Evolutionary conservation across 2,113 vertebrate genomes (phyloP).

Genomic region (Rousettus leschenaultii): DNA sequence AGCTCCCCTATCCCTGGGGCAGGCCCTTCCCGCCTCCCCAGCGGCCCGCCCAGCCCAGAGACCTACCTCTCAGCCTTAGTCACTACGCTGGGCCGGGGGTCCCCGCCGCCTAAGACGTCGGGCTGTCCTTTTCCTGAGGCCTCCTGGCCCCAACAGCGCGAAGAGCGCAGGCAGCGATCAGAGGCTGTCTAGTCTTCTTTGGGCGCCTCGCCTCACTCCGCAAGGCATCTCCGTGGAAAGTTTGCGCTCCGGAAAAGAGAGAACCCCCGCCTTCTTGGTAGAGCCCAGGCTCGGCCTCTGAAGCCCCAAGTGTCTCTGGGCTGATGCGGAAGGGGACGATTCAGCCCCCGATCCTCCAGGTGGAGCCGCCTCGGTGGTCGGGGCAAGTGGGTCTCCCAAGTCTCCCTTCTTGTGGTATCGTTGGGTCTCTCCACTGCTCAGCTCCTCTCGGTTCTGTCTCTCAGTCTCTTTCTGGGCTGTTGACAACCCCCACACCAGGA

Average conservation of each 20-base stretch:
- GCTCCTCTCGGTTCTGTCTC: slow-evolving; percentile 17
- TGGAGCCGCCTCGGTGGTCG: not conserved
- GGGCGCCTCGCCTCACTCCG: not conserved
- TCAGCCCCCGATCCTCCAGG: not conserved
- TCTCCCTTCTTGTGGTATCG: slow-evolving; percentile 46
- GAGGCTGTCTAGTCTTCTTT: not conserved
- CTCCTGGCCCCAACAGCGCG: not conserved
- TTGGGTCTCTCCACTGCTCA: not conserved
- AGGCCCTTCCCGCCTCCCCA: slow-evolving; percentile 15
- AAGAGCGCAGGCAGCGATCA: slow-evolving; percentile 7
- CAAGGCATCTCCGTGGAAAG: slow-evolving; percentile 66
- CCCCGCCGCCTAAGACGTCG: slow-evolving; percentile 17
- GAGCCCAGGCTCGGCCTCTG: slow-evolving; percentile 20
- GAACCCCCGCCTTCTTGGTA: not conserved
- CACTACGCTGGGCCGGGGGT: slow-evolving; percentile 23
- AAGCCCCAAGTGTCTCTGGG: not conserved
- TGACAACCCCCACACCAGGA: slow-evolving; percentile 80
- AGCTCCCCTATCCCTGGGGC: not conserved
- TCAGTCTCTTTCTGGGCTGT: slow-evolving; percentile 62
- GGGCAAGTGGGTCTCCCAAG: not conserved
- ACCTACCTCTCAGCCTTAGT: slow-evolving; percentile 57
- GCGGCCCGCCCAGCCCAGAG: slow-evolving; percentile 33
- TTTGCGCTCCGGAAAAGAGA: slow-evolving; percentile 49
- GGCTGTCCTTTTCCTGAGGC: slow-evolving; percentile 22
- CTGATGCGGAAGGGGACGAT: not conserved